Conservation (phyloP, 1,140 invertebrate species). For the Oscheius sp. region DNA sequence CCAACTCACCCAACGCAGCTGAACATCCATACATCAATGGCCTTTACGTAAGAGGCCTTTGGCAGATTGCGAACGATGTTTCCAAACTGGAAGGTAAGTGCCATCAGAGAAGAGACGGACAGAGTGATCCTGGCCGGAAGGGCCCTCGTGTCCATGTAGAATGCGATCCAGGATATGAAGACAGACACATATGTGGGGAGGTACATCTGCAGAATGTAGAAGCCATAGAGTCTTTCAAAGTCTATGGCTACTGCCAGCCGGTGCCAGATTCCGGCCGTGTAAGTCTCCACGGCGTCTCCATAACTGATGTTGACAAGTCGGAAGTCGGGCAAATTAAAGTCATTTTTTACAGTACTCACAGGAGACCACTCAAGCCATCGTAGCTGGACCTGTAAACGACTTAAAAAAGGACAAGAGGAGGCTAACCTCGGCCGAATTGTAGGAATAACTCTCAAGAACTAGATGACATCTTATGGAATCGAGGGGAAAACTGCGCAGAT, state of each 20-base stretch:
- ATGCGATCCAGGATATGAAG: slow-evolving; percentile 50
- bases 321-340: slow-evolving; percentile 60
- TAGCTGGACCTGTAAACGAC: slow-evolving; percentile 31
- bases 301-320: slow-evolving; percentile 57
- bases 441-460: slow-evolving; percentile 57
- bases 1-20: slow-evolving; percentile 53
- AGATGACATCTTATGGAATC: slow-evolving; percentile 54
- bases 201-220: slow-evolving; percentile 61
- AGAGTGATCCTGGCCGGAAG: slow-evolving; percentile 50
- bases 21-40: slow-evolving; percentile 60
- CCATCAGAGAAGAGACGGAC: slow-evolving; percentile 50
- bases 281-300: slow-evolving; percentile 51
- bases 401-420: background rate
- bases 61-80: slow-evolving; percentile 58
- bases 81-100: slow-evolving; percentile 60
- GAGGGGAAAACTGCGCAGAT: slow-evolving; percentile 53
- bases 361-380: slow-evolving; percentile 58
- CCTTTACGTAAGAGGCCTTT: slow-evolving; percentile 55
- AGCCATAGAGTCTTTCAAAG: slow-evolving; percentile 60
- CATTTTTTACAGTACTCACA: slow-evolving; percentile 51
- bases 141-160: slow-evolving; percentile 61
- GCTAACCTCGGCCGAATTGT: slow-evolving; percentile 56
- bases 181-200: slow-evolving; percentile 59
- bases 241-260: slow-evolving; percentile 53
- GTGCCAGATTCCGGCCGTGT: slow-evolving; percentile 60